A percentile compares a stretch with the other conserved stretches of the same genome.
phyloP scores from a whole-genome alignment of 2,797 vertebrate species.

The Champsocephalus gunnari region DNA sequence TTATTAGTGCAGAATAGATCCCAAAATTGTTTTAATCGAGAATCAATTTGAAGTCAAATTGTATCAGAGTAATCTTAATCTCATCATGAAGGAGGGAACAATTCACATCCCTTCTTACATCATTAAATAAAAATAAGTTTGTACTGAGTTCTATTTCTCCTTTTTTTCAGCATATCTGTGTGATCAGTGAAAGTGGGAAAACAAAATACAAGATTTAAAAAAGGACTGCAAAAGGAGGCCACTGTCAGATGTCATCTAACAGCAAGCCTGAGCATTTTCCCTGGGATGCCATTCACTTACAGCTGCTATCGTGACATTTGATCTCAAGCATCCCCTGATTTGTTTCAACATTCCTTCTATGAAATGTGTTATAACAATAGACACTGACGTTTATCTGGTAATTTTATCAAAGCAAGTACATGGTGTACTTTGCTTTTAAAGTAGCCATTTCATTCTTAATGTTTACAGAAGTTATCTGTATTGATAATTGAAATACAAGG shows the following conservation, averaged over 20 bases:
- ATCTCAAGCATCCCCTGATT: slow-evolving; percentile 48
- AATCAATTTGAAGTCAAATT: too few species aligned
- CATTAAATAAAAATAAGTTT: slow-evolving; percentile 18
- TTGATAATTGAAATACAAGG: background rate
- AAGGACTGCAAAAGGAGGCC: slow-evolving; percentile 5
- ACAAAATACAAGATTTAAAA: slow-evolving; percentile 91
- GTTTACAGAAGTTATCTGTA: slow-evolving; percentile 13
- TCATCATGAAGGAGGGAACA: too few species aligned
- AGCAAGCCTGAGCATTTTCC: slow-evolving; percentile 52
- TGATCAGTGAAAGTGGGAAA: slow-evolving; percentile 93
- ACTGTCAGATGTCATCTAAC: slow-evolving; percentile 50
- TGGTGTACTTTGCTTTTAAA: slow-evolving; percentile 4
- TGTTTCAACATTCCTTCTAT: slow-evolving; percentile 44
- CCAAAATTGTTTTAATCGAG: too few species aligned
- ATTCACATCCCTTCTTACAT: background rate
- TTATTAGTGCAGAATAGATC: too few species aligned
- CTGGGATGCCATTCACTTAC: slow-evolving; percentile 33
- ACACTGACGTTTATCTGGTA: slow-evolving; percentile 26
- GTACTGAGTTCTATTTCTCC: slow-evolving; percentile 6
- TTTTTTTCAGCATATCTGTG: slow-evolving; percentile 91
- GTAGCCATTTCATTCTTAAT: background rate
- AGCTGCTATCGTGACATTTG: slow-evolving; percentile 60
- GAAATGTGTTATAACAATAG: slow-evolving; percentile 35
- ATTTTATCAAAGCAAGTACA: slow-evolving; percentile 12
- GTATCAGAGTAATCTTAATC: too few species aligned